Conservation (phyloP, 1,140 invertebrate species). For the Dendroctonus ponderosae region DNA sequence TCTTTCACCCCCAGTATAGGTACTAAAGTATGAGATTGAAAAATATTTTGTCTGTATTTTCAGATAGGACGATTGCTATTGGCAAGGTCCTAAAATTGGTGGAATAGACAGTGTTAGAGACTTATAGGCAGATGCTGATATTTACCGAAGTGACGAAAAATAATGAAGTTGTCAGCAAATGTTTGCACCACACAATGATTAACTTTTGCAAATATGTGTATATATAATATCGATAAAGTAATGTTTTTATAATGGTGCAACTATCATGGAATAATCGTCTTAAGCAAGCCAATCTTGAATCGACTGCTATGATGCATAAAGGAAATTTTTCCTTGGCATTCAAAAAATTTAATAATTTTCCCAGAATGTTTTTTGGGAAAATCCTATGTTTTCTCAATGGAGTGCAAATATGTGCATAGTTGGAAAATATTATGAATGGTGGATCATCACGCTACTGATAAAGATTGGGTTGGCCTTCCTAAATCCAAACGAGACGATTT, state of each 20-base stretch:
- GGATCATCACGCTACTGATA: too few species aligned
- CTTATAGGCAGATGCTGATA: constrained; percentile 35
- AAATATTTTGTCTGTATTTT: constrained; percentile 53
- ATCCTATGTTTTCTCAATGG: too few species aligned
- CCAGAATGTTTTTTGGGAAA: too few species aligned
- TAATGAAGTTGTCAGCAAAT: constrained; percentile 11
- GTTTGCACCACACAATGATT: constrained; percentile 28
- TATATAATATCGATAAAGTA: neutral
- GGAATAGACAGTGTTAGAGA: constrained; percentile 68
- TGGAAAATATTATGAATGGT: too few species aligned
- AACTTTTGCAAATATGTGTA: constrained; percentile 7
- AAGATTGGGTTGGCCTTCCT: too few species aligned
- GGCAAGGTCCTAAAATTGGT: constrained; percentile 97
- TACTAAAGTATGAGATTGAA: neutral
- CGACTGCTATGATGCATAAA: too few species aligned
- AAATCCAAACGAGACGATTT: too few species aligned
- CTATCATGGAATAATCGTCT: too few species aligned
- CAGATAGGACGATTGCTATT: constrained; percentile 98
- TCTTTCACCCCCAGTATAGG: neutral
- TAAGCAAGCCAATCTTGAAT: too few species aligned
- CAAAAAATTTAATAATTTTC: too few species aligned
- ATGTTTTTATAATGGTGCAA: constrained; percentile 5
- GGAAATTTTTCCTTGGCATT: too few species aligned
- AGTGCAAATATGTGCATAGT: too few species aligned
- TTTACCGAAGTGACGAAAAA: constrained; percentile 15